Evolutionary conservation across 2,113 vertebrate species (phyloP).

Genomic region (Nibea coibor): DNA sequence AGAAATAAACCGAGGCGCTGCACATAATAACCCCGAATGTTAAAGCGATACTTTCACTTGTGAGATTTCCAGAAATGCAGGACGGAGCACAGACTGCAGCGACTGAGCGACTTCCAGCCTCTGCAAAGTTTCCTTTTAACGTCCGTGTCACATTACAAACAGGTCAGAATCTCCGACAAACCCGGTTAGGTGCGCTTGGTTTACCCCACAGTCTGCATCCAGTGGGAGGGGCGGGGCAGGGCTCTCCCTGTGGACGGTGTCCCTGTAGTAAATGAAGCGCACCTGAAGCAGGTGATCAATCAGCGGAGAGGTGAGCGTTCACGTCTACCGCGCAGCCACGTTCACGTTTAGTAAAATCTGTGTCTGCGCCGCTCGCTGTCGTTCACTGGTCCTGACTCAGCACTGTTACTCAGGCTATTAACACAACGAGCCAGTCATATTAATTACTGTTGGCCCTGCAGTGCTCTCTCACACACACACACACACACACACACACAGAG

Average conservation of each 20-base stretch:
- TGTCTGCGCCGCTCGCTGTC: background rate
- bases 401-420: slow-evolving; percentile 48
- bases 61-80: background rate
- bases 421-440: slow-evolving; percentile 50
- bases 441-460: slow-evolving; percentile 52
- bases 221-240: background rate
- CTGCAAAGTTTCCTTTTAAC: background rate
- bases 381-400: slow-evolving; percentile 41
- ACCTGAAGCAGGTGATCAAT: background rate
- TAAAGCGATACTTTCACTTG: background rate
- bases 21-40: background rate
- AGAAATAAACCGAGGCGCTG: background rate
- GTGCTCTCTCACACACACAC: slow-evolving; percentile 24
- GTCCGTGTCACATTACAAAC: background rate
- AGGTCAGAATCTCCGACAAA: slow-evolving; percentile 7
- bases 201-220: background rate
- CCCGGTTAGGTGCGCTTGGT: background rate
- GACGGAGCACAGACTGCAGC: background rate
- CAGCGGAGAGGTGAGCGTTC: background rate
- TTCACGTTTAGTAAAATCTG: background rate
- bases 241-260: background rate
- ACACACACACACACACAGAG: background rate
- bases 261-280: slow-evolving; percentile 1
- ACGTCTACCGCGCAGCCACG: too few relatives aligned
- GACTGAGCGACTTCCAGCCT: background rate